Conservation (phyloP, 2,797 vertebrate species). For the Apogon hyalosoma region DNA sequence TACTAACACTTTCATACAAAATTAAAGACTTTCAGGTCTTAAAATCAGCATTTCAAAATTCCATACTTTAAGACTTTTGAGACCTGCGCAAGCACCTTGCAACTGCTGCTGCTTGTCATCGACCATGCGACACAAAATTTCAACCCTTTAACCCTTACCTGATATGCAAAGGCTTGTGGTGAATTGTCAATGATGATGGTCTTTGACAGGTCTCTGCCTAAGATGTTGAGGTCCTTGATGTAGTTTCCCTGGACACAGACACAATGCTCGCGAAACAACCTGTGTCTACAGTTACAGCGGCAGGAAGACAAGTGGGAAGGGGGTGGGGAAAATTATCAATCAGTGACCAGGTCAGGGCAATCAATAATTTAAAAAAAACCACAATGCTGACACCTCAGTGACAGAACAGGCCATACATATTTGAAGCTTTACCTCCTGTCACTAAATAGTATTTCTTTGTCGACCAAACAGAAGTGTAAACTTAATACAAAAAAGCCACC, state of each 20-base stretch:
- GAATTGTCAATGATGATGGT: conserved; percentile 99
- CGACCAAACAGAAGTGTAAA: no score
- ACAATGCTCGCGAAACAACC: conserved; percentile 98
- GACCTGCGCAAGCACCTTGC: no score
- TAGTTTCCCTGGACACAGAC: conserved; percentile 99
- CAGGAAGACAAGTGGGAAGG: not conserved
- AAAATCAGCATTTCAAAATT: conserved; percentile 5
- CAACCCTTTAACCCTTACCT: conserved; percentile 81
- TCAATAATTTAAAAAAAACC: conserved; percentile 75
- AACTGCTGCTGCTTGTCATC: no score
- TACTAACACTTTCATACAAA: no score
- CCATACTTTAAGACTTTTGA: no score
- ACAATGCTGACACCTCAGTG: conserved; percentile 71
- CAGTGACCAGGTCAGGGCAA: conserved; percentile 1
- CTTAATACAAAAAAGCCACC: conserved; percentile 92
- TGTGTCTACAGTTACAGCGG: conserved; percentile 87
- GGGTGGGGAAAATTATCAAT: not conserved
- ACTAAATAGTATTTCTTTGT: no score
- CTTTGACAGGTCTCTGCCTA: conserved; percentile 98
- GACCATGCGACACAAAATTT: no score
- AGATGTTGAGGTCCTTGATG: conserved; percentile 98
- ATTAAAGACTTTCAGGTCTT: no score
- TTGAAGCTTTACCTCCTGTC: not conserved
- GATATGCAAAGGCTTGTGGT: conserved; percentile 99
- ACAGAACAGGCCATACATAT: conserved; percentile 8